Evolutionary conservation across 2,797 vertebrate genomes (phyloP).

Genomic region (Notamacropus eugenii): DNA sequence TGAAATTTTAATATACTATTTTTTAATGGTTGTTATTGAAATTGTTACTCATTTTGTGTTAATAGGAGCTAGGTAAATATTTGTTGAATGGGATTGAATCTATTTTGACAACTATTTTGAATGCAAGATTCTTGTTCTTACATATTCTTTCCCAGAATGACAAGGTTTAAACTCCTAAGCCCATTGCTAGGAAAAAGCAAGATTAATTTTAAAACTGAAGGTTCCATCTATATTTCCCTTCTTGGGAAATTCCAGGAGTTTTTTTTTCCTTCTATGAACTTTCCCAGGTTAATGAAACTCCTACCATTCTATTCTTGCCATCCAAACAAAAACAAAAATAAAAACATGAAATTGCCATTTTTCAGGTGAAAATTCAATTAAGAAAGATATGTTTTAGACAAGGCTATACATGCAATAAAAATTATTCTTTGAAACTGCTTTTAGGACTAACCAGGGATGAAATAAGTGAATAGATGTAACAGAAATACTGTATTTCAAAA

Average conservation of each 20-base stretch:
- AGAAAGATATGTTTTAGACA: neutral
- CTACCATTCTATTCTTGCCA: neutral
- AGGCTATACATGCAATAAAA: neutral
- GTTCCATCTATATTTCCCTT: neutral
- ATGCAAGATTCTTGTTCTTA: neutral
- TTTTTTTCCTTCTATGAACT: neutral
- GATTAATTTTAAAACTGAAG: neutral
- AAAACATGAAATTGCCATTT: neutral
- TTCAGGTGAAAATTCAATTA: slow-evolving; percentile 14
- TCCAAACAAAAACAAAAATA: neutral
- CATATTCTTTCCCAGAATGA: neutral
- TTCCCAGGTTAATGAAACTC: neutral
- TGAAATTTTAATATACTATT: neutral
- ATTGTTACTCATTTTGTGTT: neutral
- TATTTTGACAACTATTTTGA: neutral
- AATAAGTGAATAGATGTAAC: slow-evolving; percentile 61
- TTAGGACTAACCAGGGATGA: slow-evolving; percentile 36
- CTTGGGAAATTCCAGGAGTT: neutral
- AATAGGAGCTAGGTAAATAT: neutral
- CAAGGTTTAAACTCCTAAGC: neutral
- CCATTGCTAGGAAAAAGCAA: neutral
- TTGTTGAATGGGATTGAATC: neutral
- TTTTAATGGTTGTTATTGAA: neutral
- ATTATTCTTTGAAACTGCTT: slow-evolving; percentile 20
- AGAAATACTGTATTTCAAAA: slow-evolving; percentile 52